Evolutionary conservation across 2,888 invertebrate genomes (phyloP), one percentile per base, ranked within the genome.

Genomic region (Heliconius hortense): DNA sequence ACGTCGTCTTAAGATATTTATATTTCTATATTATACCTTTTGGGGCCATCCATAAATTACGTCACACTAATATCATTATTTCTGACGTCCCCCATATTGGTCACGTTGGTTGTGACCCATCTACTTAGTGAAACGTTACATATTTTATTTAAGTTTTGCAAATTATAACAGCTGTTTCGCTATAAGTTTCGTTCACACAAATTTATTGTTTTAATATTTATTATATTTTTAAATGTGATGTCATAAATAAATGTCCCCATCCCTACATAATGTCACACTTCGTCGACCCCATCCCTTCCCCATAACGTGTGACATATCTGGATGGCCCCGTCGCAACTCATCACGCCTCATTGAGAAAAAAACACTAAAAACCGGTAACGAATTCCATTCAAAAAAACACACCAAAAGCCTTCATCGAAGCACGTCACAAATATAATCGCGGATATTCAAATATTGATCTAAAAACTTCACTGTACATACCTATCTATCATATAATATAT

Each of bases 401-500:
- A 89, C 86, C 87, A 83, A 89, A 90, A 90, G 89, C 90, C 82
- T 83, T 76, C 62, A 75, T 84, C 82, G 89, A 88, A 48, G 87
- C 88, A 84, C 79, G 74, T 77, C 77, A 77, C 75, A 76, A 74
- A 75, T 56, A 83, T 82, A 75, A 70, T 72, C 69, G 60, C 59
- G 59, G 75, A 79, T 74, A 77, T 73, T 80, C 80, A 78, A 82
- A 85, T 83, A 80, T 80, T 80, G 75, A 83, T 85, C 75, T 78
- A 79, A 86, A 83, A 78, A 82, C 80, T 82, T 85, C 84, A 85
- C 83, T 86, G 85, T 86, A 86, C 84, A 84, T 83, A 83, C 80
- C 79, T 80, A 74, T 79, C 80, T 81, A 82, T 82, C 79, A 83
- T 84, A 84, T 80, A 79, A 56, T 56, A 84, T 80, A 79, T 83